Base-by-base conservation (phyloP, 35 echinoderm and acorn worm genomes). In the Heliocidaris erythrogramma region DNA sequence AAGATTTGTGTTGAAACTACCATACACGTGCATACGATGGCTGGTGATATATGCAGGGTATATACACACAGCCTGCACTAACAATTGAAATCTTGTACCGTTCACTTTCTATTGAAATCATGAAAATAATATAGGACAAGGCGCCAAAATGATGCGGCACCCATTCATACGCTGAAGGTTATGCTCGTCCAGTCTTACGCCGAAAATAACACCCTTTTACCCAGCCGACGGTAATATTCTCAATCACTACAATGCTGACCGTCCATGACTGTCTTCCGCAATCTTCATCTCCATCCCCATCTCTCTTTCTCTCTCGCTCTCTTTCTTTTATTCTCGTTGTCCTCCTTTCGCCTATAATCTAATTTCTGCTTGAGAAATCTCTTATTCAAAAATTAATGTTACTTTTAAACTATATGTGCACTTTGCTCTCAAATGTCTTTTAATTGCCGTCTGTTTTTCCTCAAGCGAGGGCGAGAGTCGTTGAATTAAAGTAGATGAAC, bases 161-260 rank as follows among this genome's bases (percentile, higher is more conserved):
- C 65, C 65, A 78, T 78, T 78, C 65, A 78, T 78, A n/a, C 21
- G 7, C 18, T 5, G 65, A 78, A 78, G 65, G 65, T 78, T 78
- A n/a, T 5, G 21, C 65, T 27, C 65, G 21, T n/a, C 27, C 65
- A 78, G 27, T 78, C 65, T 78, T 18, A 78, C 65, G 65, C 65
- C 27, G 65, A 78, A 78, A 78, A 78, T 78, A n/a, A 78, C 65
- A 78, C 65, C 65, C 65, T 78, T 78, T 78, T n/a, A 24, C 65
- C 65, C 65, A 78, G 65, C 65, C 65, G 65, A 78, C 65, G 2
- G 21, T 78, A 78, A 78, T 78, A n/a, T 78, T 78, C 65, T 78
- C 65, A 78, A 78, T 78, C 21, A 78, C 24, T 78, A 18, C 65
- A 7, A 18, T 18, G 18, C 65, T 5, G 18, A 1, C 65, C 65